These are phyloP conservation scores for Thera obeliscata DNA, from an alignment of 2,888 invertebrate species.

Conservation along the genomic window DNA sequence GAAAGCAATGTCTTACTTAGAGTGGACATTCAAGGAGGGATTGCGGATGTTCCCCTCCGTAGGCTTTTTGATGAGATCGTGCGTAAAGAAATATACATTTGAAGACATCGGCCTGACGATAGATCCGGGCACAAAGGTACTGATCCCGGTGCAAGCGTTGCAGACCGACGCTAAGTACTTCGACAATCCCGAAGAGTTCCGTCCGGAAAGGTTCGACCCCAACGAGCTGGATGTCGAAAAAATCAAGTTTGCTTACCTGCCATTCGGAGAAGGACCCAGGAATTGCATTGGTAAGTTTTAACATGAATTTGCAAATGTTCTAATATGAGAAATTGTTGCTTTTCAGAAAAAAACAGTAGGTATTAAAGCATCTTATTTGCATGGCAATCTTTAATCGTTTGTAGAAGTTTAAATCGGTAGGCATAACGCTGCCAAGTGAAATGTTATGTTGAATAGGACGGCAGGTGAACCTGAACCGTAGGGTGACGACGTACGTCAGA, in stretches of 20 bases:
- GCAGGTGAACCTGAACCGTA: too few relatives aligned
- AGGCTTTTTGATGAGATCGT: slow-evolving; percentile 56
- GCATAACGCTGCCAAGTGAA: too few relatives aligned
- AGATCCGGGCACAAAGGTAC: slow-evolving; percentile 54
- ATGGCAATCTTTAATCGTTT: too few relatives aligned
- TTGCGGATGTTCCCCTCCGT: slow-evolving; percentile 65
- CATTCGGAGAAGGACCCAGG: slow-evolving; percentile 50
- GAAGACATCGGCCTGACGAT: slow-evolving; percentile 48
- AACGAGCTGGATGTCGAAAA: slow-evolving; percentile 40
- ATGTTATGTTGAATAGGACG: too few relatives aligned
- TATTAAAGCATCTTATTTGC: too few relatives aligned
- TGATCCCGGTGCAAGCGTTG: slow-evolving; percentile 58
- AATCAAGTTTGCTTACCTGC: slow-evolving; percentile 56
- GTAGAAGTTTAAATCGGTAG: too few relatives aligned
- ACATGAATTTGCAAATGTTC: neutral
- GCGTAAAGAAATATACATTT: slow-evolving; percentile 44
- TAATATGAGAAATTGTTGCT: too few relatives aligned
- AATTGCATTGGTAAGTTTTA: slow-evolving; percentile 55
- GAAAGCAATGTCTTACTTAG: slow-evolving; percentile 60
- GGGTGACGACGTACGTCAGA: too few relatives aligned
- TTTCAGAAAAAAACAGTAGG: too few relatives aligned
- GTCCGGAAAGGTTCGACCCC: slow-evolving; percentile 59
- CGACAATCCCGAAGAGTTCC: slow-evolving; percentile 57
- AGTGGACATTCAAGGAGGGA: slow-evolving; percentile 61
- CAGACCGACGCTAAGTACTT: slow-evolving; percentile 64